Evolutionary conservation across 2,888 invertebrate genomes (phyloP).

Genomic region (Anoplius nigerrimus): DNA sequence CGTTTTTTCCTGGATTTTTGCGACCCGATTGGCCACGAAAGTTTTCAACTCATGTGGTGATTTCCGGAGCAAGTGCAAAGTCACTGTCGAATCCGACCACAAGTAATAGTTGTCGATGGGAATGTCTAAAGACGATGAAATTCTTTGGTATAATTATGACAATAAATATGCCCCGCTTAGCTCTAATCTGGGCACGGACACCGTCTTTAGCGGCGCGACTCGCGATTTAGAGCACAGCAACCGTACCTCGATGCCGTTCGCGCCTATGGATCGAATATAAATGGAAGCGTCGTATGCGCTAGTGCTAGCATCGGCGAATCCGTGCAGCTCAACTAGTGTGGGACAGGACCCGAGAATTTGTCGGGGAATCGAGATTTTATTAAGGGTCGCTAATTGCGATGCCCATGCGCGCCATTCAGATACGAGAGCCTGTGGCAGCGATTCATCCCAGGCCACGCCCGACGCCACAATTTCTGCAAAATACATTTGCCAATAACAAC

Average conservation of each 20-base stretch:
- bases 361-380: neutral
- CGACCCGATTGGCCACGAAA: neutral
- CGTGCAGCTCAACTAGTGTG: too few species aligned
- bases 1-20: neutral
- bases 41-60: neutral
- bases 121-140: too few species aligned
- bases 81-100: neutral
- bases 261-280: too few species aligned
- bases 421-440: neutral
- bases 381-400: neutral
- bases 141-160: neutral
- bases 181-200: neutral
- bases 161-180: neutral
- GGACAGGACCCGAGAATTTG: neutral
- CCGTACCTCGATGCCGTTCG: too few species aligned
- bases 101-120: neutral
- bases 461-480: neutral
- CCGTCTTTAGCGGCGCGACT: neutral
- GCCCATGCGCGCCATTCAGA: neutral
- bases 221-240: neutral
- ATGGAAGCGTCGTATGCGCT: neutral
- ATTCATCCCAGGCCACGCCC: neutral
- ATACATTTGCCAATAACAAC: neutral
- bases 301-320: too few species aligned
- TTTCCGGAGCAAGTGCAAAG: neutral